These are phyloP conservation scores for Indri indri DNA, from an alignment of 2,113 vertebrate genomes.

Conservation along the genomic window DNA sequence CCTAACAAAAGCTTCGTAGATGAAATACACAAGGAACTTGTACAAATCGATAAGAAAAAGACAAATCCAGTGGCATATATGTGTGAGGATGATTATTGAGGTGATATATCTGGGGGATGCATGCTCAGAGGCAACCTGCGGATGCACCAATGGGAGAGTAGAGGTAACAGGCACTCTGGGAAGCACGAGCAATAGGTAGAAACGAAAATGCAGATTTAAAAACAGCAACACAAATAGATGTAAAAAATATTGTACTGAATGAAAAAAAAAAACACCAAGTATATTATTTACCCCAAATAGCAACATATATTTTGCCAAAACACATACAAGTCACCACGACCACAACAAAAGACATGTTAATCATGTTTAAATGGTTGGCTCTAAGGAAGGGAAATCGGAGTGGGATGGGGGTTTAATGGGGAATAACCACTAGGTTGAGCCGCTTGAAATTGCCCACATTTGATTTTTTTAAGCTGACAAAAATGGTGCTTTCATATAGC, in stretches of 20 bases:
- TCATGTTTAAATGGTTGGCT: not conserved
- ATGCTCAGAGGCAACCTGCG: not conserved
- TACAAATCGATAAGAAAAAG: not conserved
- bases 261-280: not conserved
- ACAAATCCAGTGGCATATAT: accelerated
- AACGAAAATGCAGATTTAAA: not conserved
- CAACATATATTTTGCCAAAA: not conserved
- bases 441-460: not conserved
- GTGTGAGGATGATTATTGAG: not conserved
- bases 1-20: not conserved
- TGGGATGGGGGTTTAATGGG: not conserved
- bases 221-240: not conserved
- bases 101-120: not conserved
- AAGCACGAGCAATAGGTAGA: not conserved
- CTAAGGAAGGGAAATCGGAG: no score
- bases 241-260: not conserved
- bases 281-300: not conserved
- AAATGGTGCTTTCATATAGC: not conserved
- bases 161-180: not conserved
- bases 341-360: not conserved
- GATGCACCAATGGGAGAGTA: accelerated
- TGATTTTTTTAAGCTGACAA: not conserved
- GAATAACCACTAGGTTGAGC: not conserved
- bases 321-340: accelerated
- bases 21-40: no score